phyloP scores from a whole-genome alignment of 2,888 invertebrate species.

The Torymus texanus region DNA sequence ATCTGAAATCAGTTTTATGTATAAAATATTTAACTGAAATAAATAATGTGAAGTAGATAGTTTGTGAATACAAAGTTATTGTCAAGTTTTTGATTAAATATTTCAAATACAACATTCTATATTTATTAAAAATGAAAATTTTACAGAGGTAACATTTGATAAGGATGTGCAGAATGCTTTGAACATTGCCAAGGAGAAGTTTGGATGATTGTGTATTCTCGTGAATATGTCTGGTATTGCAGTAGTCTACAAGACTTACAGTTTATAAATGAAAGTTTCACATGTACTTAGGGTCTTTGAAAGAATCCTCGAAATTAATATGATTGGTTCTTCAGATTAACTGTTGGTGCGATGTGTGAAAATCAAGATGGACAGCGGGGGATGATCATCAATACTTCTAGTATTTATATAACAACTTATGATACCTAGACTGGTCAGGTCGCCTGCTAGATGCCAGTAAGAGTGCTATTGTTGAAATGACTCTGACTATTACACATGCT shows the following conservation, averaged over 20 bases:
- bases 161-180: constrained; percentile 86
- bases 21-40: background rate
- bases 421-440: constrained; percentile 98
- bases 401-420: constrained; percentile 87
- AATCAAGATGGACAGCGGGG: constrained; percentile 94
- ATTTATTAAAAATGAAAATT: constrained; percentile 16
- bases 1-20: background rate
- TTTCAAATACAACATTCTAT: background rate
- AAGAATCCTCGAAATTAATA: constrained; percentile 78
- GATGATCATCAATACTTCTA: constrained; percentile 95
- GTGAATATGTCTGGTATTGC: constrained; percentile 98
- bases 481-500: constrained; percentile 95
- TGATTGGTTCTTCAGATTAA: constrained; percentile 89
- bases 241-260: constrained; percentile 90
- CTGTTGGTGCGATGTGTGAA: constrained; percentile 87
- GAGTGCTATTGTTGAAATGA: constrained; percentile 95
- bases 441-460: constrained; percentile 95
- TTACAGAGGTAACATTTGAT: constrained; percentile 86
- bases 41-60: background rate
- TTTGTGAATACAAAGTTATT: constrained; percentile 9
- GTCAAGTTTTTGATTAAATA: constrained; percentile 14
- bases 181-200: constrained; percentile 84
- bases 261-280: constrained; percentile 86
- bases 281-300: constrained; percentile 87
- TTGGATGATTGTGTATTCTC: constrained; percentile 88